Evolutionary conservation across 2,888 invertebrate species (phyloP), one percentile per base, ranked within the genome.

Genomic region (Archaeoteleia sp.): DNA sequence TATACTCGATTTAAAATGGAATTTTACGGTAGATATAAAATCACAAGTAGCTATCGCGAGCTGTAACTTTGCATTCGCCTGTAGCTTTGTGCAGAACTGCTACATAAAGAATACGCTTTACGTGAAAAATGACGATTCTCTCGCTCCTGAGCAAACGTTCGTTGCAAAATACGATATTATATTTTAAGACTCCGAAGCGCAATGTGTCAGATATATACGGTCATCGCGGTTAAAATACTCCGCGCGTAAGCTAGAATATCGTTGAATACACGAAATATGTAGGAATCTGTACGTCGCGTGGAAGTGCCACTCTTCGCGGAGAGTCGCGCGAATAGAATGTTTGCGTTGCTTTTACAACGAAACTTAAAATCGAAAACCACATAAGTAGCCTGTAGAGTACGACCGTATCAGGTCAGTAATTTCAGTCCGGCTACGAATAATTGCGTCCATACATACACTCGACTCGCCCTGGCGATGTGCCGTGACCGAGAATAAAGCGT

Each of bases 401-500:
- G 57, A 65, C 57, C 45, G 46, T 57, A 65, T 65, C 63, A 65
- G 43, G 40, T 39, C 43, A 65, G 65, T 58, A 65, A 65, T 65
- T 65, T 51, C 46, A 58, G 65, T 65, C 57, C 51, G 40, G 35
- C 51, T 53, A 51, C 57, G 57, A 65, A 65, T 65, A 65, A 65
- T 65, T 65, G 53, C 65, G 53, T 58, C 40, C 65, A 65, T 65
- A 65, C 57, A 20, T 51, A 58, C 46, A 65, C 57, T 45, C 51
- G 57, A 49, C 45, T 43, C 40, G 37, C 57, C 42, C 53, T 58
- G 65, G 65, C 57, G 53, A 58, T 65, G 57, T 58, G 65, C 65
- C 53, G 57, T 65, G 65, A 65, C 65, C 65, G 53, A 65, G 57
- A 58, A 65, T 65, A 58, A 57, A 57, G 65, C 65, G 65, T 43